These are phyloP conservation scores for Cheilosia urbana DNA, from an alignment of 2,888 invertebrate genomes.

Conservation along the genomic window DNA sequence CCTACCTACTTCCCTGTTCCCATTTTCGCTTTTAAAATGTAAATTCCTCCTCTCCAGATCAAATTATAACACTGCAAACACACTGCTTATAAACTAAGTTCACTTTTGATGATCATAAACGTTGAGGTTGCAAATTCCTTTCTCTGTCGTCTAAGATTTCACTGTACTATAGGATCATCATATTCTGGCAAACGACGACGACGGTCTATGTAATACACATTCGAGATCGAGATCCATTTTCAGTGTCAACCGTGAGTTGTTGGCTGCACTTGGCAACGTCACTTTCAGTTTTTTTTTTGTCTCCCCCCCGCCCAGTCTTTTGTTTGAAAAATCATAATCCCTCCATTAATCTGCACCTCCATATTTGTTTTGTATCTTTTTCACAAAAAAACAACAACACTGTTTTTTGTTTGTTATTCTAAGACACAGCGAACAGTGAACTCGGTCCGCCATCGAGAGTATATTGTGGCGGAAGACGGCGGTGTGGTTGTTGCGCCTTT, in stretches of 20 bases:
- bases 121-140: conserved; percentile 66
- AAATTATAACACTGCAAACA: conserved; percentile 9
- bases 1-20: conserved; percentile 1
- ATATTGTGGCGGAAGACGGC: background rate
- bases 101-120: conserved; percentile 25
- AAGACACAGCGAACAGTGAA: conserved; percentile 45
- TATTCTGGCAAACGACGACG: conserved; percentile 30
- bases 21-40: conserved; percentile 12
- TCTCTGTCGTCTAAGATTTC: conserved; percentile 68
- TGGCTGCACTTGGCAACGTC: conserved; percentile 48
- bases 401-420: conserved; percentile 37
- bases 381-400: background rate
- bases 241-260: conserved; percentile 61
- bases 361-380: conserved; percentile 26
- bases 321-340: conserved; percentile 16
- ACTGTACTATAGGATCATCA: conserved; percentile 48
- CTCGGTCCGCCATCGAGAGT: background rate
- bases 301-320: background rate
- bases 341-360: background rate
- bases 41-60: background rate
- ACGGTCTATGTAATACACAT: conserved; percentile 5
- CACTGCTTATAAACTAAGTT: conserved; percentile 10
- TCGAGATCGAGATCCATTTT: conserved; percentile 46
- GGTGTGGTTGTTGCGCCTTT: conserved; percentile 26
- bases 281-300: conserved; percentile 63